Conservation (phyloP, 2,797 vertebrate species). For the Hydrocynus forskahlii region DNA sequence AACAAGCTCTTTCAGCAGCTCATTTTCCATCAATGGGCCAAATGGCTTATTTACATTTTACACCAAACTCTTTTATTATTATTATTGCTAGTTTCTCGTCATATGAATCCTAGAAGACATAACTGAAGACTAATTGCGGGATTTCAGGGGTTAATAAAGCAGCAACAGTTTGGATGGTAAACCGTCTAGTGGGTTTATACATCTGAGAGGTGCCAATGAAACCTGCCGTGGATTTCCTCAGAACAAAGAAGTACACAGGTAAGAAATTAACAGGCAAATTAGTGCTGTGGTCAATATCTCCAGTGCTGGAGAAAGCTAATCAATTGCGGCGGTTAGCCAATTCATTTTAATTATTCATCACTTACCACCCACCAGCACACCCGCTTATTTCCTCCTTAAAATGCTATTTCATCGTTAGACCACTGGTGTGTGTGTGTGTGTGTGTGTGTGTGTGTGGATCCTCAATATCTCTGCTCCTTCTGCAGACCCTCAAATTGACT, state of each 20-base stretch:
- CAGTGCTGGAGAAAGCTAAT: slow-evolving; percentile 65
- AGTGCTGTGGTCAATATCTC: slow-evolving; percentile 69
- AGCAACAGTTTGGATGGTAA: background rate
- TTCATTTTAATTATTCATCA: slow-evolving; percentile 76
- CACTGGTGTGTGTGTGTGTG: slow-evolving; percentile 53
- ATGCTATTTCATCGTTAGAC: slow-evolving; percentile 78
- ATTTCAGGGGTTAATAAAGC: background rate
- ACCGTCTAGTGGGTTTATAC: slow-evolving; percentile 7
- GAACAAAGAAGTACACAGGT: slow-evolving; percentile 63
- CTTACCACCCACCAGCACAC: slow-evolving; percentile 65
- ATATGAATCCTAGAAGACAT: background rate
- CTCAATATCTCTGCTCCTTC: slow-evolving; percentile 67
- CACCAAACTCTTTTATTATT: background rate
- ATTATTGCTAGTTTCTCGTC: background rate
- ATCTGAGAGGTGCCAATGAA: slow-evolving; percentile 39
- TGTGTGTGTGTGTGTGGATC: slow-evolving; percentile 38
- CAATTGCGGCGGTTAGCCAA: slow-evolving; percentile 71
- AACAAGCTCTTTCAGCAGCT: background rate
- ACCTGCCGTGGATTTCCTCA: slow-evolving; percentile 42
- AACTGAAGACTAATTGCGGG: background rate
- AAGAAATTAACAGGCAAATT: slow-evolving; percentile 71
- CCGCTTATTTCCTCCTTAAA: slow-evolving; percentile 73
- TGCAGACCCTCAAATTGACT: slow-evolving; percentile 96
- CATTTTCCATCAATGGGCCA: background rate
- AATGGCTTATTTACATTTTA: background rate